phyloP scores from a whole-genome alignment of 2,888 invertebrate species.

The Hyppa rectilinea region DNA sequence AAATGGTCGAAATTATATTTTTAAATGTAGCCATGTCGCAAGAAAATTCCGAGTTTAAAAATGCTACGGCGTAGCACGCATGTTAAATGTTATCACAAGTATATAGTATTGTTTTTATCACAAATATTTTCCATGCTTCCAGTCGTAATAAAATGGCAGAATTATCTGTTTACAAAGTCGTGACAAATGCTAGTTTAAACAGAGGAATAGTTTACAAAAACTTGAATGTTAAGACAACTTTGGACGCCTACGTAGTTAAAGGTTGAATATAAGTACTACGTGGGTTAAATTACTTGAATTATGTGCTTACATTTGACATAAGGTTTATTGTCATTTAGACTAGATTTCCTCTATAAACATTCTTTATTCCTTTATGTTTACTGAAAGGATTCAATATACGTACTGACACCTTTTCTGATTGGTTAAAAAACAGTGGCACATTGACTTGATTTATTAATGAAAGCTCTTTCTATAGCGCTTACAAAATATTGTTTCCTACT shows the following conservation, averaged over 20 bases:
- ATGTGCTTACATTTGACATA: conserved; percentile 46
- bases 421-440: not conserved
- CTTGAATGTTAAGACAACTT: conserved; percentile 48
- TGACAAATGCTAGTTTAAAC: conserved; percentile 38
- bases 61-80: conserved; percentile 36
- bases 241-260: conserved; percentile 47
- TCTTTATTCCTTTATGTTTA: conserved; percentile 32
- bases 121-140: conserved; percentile 31
- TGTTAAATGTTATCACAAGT: too few species aligned
- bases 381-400: not conserved
- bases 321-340: conserved; percentile 37
- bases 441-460: conserved; percentile 7
- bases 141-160: conserved; percentile 45
- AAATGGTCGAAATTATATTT: conserved; percentile 21
- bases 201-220: conserved; percentile 41
- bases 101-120: conserved; percentile 23
- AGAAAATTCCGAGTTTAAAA: conserved; percentile 27
- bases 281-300: conserved; percentile 51
- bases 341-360: conserved; percentile 38
- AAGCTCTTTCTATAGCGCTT: not conserved
- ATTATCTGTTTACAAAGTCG: conserved; percentile 54
- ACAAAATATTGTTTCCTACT: not conserved
- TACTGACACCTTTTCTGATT: not conserved
- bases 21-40: conserved; percentile 20
- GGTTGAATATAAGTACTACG: conserved; percentile 42